Evolutionary conservation across 92 coral and sea anemone species (phyloP).

Genomic region (Porites divaricata): DNA sequence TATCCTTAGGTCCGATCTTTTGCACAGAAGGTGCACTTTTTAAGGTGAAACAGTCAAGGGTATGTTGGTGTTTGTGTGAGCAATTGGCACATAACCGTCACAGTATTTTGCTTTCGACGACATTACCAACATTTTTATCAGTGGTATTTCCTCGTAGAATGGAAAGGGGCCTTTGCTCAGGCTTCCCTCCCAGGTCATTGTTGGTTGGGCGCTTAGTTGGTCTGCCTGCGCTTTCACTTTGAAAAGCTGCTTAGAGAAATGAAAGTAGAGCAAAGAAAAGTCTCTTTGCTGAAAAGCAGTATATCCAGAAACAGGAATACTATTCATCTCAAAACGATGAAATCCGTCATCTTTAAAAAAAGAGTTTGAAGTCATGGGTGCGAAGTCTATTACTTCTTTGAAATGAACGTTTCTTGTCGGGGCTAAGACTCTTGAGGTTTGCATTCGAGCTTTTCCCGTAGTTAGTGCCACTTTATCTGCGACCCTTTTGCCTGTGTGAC

Average conservation of each 20-base stretch:
- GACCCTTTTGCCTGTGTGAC: neutral
- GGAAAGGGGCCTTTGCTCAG: conserved; percentile 36
- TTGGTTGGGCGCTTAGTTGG: neutral
- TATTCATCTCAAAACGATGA: neutral
- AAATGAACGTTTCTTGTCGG: neutral
- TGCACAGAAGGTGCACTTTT: neutral
- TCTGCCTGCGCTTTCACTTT: neutral
- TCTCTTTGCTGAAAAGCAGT: conserved; percentile 26
- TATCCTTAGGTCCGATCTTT: neutral
- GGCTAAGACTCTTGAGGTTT: neutral
- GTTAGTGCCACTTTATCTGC: neutral
- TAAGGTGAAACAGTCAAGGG: conserved; percentile 23
- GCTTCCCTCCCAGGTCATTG: conserved; percentile 17
- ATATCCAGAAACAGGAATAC: conserved; percentile 40
- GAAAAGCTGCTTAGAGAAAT: neutral
- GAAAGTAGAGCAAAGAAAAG: neutral
- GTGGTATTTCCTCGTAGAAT: conserved; percentile 26
- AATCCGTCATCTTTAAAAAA: neutral
- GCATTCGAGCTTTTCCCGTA: neutral
- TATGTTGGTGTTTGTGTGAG: conserved; percentile 12
- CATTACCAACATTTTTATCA: conserved; percentile 1
- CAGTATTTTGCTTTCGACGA: neutral
- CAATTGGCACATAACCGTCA: conserved; percentile 24
- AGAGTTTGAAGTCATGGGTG: neutral
- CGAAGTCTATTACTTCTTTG: too few relatives aligned